Evolutionary conservation across 2,888 invertebrate species (phyloP), one percentile per base, ranked within the genome.

Genomic region (Eupithecia exiguata): DNA sequence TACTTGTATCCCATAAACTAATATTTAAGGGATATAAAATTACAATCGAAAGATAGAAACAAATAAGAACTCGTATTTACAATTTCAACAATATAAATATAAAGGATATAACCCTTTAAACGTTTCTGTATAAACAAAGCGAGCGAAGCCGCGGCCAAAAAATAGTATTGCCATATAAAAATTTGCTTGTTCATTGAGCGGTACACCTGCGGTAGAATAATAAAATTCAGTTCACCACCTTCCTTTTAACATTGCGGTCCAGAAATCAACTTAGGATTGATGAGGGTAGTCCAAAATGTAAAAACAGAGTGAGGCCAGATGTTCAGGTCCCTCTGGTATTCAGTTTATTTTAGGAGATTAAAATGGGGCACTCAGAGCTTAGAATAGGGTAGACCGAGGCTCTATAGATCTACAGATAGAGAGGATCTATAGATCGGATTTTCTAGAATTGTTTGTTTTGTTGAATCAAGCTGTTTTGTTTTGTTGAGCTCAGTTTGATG

Each of bases 231-330:
- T 58, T 25, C 36, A 58, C 61, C 49, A 58, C 65, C 65, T 71
- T 71, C 36, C 67, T 65, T 65, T 65, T 65, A 65, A n/a, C 10
- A 12, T 21, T 12, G 4, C 30, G 38, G 38, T n/a, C n/a, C 58
- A 10, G 38, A 36, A 36, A 36, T 65, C 36, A 65, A 36, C 36
- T 36, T 12, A 38, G 36, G 38, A 12, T 65, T 65, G 63, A 65
- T 65, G 38, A 65, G 63, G 38, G 63, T 65, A 0, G 38, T 65
- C 38, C 18, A 65, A 65, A 63, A 38, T 65, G 38, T 65, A 65
- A 65, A 63, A 65, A 65, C 63, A n/a, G 36, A 65, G 38, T n/a
- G 63, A 38, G 58, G 58, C 53, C 58, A 58, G 25, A 21, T 21
- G 21, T 12, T 14, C 14, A 25, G 25, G n/a, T 21, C 10, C 53